Percentiles rank a stretch among this genome's conserved stretches.
phyloP scores from a whole-genome alignment of 2,888 invertebrate species.

The Lasiommata megera region DNA sequence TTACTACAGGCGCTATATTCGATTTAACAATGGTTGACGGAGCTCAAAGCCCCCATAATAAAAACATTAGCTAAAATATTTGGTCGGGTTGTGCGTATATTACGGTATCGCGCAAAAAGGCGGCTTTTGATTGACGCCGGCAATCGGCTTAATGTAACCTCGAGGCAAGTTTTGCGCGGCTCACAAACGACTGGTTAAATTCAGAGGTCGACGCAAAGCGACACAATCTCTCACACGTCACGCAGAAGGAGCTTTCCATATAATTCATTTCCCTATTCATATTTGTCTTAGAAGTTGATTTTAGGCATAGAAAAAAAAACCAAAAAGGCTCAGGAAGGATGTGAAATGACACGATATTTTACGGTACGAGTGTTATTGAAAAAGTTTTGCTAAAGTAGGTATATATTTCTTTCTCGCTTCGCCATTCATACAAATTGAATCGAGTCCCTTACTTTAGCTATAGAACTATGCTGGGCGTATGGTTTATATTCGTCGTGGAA shows the following conservation, averaged over 20 bases:
- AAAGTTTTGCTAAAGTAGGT: conserved; percentile 54
- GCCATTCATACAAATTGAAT: conserved; percentile 56
- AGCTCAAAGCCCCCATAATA: conserved; percentile 33
- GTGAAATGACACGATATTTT: conserved; percentile 55
- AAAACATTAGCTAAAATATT: conserved; percentile 52
- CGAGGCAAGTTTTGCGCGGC: conserved; percentile 74
- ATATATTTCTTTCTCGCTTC: conserved; percentile 47
- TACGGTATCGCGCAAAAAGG: conserved; percentile 67
- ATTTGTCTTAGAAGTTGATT: conserved; percentile 76
- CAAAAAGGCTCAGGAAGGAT: conserved; percentile 42
- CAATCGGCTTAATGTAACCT: conserved; percentile 81
- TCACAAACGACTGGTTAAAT: conserved; percentile 78
- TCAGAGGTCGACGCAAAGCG: conserved; percentile 77
- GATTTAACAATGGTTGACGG: conserved; percentile 14
- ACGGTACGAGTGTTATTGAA: conserved; percentile 52
- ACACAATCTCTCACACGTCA: conserved; percentile 79
- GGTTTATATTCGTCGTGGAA: conserved; percentile 75
- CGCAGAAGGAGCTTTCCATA: conserved; percentile 73
- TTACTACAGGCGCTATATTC: neutral
- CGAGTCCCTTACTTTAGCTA: conserved; percentile 40
- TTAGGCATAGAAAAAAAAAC: conserved; percentile 41
- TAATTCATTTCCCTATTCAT: conserved; percentile 79
- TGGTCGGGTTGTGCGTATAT: conserved; percentile 49
- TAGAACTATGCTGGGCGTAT: conserved; percentile 48
- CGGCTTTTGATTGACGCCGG: conserved; percentile 77